Conservation (phyloP, 2,888 invertebrate genomes). For the Balanococcus diminutus region DNA sequence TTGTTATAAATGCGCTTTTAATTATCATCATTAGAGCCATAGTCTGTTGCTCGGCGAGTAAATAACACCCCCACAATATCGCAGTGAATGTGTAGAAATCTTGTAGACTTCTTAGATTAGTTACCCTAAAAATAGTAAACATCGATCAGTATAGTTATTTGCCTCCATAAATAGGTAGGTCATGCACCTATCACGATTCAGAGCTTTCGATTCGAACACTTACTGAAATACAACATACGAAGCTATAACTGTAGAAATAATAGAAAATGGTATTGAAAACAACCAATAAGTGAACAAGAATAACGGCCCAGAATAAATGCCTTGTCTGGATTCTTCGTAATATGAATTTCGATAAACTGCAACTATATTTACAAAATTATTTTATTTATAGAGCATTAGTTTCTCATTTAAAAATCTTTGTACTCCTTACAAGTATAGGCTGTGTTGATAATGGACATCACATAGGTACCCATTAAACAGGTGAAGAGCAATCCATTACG, state of each 20-base stretch:
- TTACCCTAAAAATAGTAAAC: constrained; percentile 63
- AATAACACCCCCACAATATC: constrained; percentile 82
- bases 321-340: constrained; percentile 89
- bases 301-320: constrained; percentile 84
- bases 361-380: constrained; percentile 65
- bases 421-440: constrained; percentile 74
- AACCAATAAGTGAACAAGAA: constrained; percentile 81
- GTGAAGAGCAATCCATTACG: constrained; percentile 75
- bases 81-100: constrained; percentile 74
- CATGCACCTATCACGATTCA: too few relatives aligned
- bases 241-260: constrained; percentile 74
- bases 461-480: constrained; percentile 71
- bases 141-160: not conserved
- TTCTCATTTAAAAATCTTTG: not conserved
- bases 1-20: constrained; percentile 77
- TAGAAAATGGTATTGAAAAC: constrained; percentile 81
- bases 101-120: constrained; percentile 66
- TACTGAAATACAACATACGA: constrained; percentile 62
- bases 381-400: not conserved
- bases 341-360: constrained; percentile 87
- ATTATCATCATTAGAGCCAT: constrained; percentile 81
- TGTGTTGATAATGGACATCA: constrained; percentile 73
- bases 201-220: too few relatives aligned
- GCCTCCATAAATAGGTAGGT: not conserved
- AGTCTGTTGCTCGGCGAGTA: constrained; percentile 84